These are phyloP conservation scores for Lucinisca nassula DNA, from an alignment of 2,888 invertebrate genomes.

Conservation along the genomic window DNA sequence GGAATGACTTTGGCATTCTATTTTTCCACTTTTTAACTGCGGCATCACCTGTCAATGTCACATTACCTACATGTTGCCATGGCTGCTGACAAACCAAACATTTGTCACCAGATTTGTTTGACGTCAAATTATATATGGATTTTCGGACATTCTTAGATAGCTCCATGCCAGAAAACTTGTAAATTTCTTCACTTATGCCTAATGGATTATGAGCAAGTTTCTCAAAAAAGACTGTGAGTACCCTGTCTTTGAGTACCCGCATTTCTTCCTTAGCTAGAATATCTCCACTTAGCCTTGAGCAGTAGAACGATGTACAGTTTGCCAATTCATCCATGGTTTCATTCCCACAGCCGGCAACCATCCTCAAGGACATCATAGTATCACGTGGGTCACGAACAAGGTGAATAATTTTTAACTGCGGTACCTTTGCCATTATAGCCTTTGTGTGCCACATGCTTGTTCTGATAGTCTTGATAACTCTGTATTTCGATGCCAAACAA, in stretches of 20 bases:
- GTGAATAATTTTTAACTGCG: background rate
- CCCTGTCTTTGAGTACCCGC: background rate
- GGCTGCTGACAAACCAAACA: background rate
- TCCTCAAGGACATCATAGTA: background rate
- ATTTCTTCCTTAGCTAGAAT: background rate
- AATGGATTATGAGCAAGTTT: background rate
- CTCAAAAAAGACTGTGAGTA: background rate
- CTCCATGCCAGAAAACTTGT: background rate
- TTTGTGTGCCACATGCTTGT: background rate
- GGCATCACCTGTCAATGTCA: background rate
- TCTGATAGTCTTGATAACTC: background rate
- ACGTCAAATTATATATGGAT: background rate
- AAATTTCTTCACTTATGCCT: background rate
- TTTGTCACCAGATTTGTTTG: background rate
- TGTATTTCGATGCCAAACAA: background rate
- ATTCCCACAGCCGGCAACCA: background rate
- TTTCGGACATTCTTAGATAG: background rate
- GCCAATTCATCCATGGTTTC: background rate
- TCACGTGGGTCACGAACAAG: background rate
- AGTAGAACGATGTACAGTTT: background rate
- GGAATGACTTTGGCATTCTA: background rate
- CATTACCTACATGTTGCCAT: background rate
- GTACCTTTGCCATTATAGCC: background rate
- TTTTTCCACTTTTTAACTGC: background rate
- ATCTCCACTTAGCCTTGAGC: background rate